phyloP scores from a whole-genome alignment of 2,888 invertebrate genomes.

The Ochlodes sylvanus region DNA sequence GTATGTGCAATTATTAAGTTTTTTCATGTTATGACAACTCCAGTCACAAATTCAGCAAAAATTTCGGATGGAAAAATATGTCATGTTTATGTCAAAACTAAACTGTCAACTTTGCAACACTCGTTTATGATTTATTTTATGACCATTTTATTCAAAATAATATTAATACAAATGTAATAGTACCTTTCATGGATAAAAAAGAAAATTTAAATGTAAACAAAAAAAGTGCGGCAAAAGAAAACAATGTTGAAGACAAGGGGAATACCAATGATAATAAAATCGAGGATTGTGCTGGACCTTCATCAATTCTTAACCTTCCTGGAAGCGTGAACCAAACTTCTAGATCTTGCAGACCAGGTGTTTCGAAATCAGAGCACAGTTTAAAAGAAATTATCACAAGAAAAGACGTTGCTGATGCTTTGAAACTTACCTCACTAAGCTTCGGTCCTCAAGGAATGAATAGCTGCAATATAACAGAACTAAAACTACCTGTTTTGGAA shows the following conservation, averaged over 20 bases:
- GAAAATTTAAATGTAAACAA: conserved; percentile 53
- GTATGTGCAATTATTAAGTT: no score
- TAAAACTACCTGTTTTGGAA: conserved; percentile 60
- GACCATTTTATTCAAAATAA: conserved; percentile 51
- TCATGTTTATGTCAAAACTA: conserved; percentile 38
- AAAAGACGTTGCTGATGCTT: conserved; percentile 69
- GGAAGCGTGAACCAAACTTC: conserved; percentile 58
- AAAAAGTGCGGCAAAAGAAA: conserved; percentile 49
- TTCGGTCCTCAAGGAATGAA: conserved; percentile 53
- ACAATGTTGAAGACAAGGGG: conserved; percentile 49
- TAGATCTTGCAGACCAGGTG: conserved; percentile 55
- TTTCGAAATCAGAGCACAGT: conserved; percentile 77
- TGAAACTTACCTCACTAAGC: conserved; percentile 65
- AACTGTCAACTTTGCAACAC: conserved; percentile 46
- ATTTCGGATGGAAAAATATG: conserved; percentile 1
- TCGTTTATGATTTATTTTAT: conserved; percentile 48
- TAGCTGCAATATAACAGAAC: conserved; percentile 57
- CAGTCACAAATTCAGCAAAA: no score
- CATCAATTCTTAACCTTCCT: conserved; percentile 60
- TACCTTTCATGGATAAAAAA: conserved; percentile 70
- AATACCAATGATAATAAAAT: conserved; percentile 41
- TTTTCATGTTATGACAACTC: no score
- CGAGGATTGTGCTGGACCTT: conserved; percentile 71
- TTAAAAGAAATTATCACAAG: conserved; percentile 68
- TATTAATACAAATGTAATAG: conserved; percentile 63